These are phyloP conservation scores for Argyrosomus japonicus DNA, from an alignment of 2,113 vertebrate species.

Conservation along the genomic window DNA sequence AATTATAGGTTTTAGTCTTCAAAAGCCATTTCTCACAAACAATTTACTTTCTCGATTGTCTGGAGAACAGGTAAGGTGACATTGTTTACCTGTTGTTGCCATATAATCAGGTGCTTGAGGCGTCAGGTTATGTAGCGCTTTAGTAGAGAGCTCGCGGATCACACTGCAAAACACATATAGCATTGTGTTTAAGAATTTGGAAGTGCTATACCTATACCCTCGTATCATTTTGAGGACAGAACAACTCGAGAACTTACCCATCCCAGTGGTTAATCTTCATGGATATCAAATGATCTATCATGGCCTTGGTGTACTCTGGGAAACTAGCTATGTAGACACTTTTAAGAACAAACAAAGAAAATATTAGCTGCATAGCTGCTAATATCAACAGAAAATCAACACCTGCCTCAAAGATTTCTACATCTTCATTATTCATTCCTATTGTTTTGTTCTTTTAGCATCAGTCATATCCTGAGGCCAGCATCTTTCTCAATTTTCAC, in stretches of 20 bases:
- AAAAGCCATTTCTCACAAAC: not conserved
- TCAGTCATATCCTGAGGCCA: constrained; percentile 62
- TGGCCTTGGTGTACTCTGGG: constrained; percentile 90
- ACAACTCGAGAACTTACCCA: constrained; percentile 78
- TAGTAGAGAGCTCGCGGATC: constrained; percentile 90
- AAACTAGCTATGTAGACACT: constrained; percentile 93
- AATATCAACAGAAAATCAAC: not conserved
- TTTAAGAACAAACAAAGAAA: constrained; percentile 30
- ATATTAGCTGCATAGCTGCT: not conserved
- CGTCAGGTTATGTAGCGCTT: constrained; percentile 92
- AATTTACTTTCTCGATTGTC: not conserved
- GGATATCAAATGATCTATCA: constrained; percentile 93
- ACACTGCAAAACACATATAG: constrained; percentile 75
- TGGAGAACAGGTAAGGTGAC: constrained; percentile 58
- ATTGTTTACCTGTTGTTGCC: constrained; percentile 85
- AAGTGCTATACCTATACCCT: not conserved
- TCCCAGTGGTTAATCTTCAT: constrained; percentile 97
- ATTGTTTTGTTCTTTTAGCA: not conserved
- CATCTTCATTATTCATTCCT: not conserved
- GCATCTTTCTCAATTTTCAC: constrained; percentile 47
- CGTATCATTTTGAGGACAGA: not conserved
- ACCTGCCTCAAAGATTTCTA: not conserved
- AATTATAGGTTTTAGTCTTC: constrained; percentile 1
- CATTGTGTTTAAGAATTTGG: not conserved
- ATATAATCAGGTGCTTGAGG: constrained; percentile 88